A percentile compares a stretch with the other conserved stretches of the same genome.
Evolutionary conservation across 2,888 invertebrate genomes (phyloP).

Genomic region (Bugula neritina): DNA sequence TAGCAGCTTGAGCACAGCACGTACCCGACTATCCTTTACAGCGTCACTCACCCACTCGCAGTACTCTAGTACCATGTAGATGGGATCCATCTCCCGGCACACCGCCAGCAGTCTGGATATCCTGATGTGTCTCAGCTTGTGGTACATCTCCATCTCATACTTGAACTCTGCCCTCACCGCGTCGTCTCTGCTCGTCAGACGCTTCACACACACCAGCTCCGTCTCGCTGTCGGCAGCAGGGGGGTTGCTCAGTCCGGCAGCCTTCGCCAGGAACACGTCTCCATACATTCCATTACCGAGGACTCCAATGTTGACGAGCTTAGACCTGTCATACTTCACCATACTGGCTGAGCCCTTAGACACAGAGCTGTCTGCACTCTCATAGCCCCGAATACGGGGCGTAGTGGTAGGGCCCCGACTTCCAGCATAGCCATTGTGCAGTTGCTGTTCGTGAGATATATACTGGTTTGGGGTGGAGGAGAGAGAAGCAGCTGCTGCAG

Average conservation of each 20-base stretch:
- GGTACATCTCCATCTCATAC: slow-evolving; percentile 78
- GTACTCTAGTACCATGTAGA: slow-evolving; percentile 80
- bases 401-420: background rate
- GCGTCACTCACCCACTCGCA: slow-evolving; percentile 83
- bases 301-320: slow-evolving; percentile 5
- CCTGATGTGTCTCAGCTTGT: slow-evolving; percentile 72
- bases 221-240: slow-evolving; percentile 35
- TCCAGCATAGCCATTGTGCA: background rate
- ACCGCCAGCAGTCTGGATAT: slow-evolving; percentile 72
- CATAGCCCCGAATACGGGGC: background rate
- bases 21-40: no score
- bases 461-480: background rate
- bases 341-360: background rate
- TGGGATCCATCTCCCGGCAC: slow-evolving; percentile 69
- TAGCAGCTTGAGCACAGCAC: no score
- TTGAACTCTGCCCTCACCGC: slow-evolving; percentile 65
- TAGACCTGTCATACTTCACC: background rate
- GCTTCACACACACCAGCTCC: slow-evolving; percentile 51
- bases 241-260: slow-evolving; percentile 47
- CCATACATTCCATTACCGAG: slow-evolving; percentile 78
- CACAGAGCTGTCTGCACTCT: background rate
- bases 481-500: no score
- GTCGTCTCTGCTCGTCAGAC: slow-evolving; percentile 46
- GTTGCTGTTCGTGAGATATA: background rate
- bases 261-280: slow-evolving; percentile 75